Conservation (phyloP, 2,797 vertebrate genomes). For the Lepilemur septentrionalis region DNA sequence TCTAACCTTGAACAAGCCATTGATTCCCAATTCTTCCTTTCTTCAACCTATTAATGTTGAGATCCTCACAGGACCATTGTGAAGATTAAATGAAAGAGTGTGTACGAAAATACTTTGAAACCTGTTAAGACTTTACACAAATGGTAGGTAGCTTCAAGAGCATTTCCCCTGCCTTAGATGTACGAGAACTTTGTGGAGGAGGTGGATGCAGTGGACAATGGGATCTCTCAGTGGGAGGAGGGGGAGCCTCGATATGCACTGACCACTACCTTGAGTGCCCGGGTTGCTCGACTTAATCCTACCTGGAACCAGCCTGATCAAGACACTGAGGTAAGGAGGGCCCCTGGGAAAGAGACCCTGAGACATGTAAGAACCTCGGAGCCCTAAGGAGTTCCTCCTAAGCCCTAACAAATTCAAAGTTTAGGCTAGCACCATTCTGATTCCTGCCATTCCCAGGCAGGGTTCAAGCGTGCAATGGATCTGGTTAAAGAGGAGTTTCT, state of each 20-base stretch:
- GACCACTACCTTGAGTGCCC: constrained; percentile 90
- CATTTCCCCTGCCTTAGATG: constrained; percentile 84
- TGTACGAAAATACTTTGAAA: background rate
- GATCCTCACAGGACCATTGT: background rate
- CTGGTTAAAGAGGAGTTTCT: constrained; percentile 92
- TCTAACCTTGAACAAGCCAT: background rate
- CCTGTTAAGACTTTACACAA: background rate
- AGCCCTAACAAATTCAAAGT: background rate
- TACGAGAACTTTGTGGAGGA: constrained; percentile 97
- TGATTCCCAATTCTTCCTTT: background rate
- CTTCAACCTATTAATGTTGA: background rate
- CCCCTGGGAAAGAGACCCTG: background rate
- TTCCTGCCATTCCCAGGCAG: constrained; percentile 82
- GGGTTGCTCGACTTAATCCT: constrained; percentile 93
- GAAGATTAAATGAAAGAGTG: background rate
- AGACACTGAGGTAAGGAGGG: constrained; percentile 90
- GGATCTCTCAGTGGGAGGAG: constrained; percentile 90
- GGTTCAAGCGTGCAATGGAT: constrained; percentile 91
- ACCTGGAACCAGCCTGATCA: constrained; percentile 93
- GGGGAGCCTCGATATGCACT: constrained; percentile 91
- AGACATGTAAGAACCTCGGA: background rate
- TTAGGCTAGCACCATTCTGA: background rate
- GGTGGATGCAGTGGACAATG: constrained; percentile 96
- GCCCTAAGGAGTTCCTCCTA: background rate
- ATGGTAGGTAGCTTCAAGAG: background rate